Evolutionary conservation across 2,113 vertebrate species (phyloP).

Genomic region (Amphiprion percula): DNA sequence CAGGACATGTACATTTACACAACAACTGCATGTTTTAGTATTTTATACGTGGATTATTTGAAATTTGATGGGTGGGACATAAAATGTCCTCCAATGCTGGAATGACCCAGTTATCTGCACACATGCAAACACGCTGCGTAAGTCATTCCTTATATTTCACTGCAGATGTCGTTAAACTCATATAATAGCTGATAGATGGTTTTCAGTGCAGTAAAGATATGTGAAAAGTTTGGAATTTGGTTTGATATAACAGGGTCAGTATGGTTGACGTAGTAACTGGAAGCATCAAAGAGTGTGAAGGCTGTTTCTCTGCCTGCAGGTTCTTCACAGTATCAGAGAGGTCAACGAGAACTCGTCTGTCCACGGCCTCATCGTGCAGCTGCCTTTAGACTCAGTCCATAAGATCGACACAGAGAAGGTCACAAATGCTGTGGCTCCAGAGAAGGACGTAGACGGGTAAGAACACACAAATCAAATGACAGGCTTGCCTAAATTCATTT

Average conservation of each 20-base stretch:
- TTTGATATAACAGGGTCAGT: too few relatives aligned
- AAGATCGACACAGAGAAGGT: constrained; percentile 92
- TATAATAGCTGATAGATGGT: background rate
- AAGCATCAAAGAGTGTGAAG: background rate
- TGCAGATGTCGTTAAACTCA: background rate
- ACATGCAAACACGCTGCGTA: background rate
- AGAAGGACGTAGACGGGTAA: constrained; percentile 98
- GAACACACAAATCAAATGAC: background rate
- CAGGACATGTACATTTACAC: too few relatives aligned
- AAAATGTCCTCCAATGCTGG: too few relatives aligned
- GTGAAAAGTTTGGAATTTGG: background rate
- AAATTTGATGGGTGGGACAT: too few relatives aligned
- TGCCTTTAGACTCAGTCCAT: constrained; percentile 93
- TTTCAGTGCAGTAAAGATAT: background rate
- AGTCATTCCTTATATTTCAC: background rate
- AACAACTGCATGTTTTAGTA: too few relatives aligned
- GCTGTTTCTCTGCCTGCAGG: constrained; percentile 74
- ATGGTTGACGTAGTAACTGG: background rate
- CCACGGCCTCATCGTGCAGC: constrained; percentile 96
- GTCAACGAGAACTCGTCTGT: constrained; percentile 92
- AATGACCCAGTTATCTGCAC: background rate
- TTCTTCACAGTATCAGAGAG: constrained; percentile 88
- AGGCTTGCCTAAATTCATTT: too few relatives aligned
- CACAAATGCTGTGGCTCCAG: constrained; percentile 91
- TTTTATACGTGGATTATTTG: too few relatives aligned